Evolutionary conservation across 1,140 invertebrate species (phyloP).

Genomic region (Halyomorpha halys): DNA sequence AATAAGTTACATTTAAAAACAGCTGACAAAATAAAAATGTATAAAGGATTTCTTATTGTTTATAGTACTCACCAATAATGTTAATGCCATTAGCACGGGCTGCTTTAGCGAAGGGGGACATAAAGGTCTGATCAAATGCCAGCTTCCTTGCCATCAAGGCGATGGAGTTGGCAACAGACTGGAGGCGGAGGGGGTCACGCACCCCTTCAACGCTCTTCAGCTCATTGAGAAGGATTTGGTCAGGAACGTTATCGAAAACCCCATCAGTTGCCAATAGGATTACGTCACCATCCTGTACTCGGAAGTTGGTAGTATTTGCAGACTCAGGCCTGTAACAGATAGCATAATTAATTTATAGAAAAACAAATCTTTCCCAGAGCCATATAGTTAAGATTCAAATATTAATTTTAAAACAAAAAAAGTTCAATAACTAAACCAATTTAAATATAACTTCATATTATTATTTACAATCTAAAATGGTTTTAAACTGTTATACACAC

Average conservation of each 20-base stretch:
- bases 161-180: conserved; percentile 85
- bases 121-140: conserved; percentile 85
- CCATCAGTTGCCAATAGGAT: conserved; percentile 94
- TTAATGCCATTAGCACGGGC: conserved; percentile 87
- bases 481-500: too few species aligned
- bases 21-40: too few species aligned
- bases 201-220: conserved; percentile 48
- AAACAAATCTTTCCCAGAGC: background rate
- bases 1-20: too few species aligned
- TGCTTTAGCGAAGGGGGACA: conserved; percentile 90
- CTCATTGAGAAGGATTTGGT: conserved; percentile 73
- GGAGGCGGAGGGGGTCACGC: conserved; percentile 60
- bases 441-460: too few species aligned
- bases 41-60: background rate
- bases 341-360: conserved; percentile 17
- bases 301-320: conserved; percentile 80
- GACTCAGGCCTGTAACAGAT: conserved; percentile 65
- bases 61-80: conserved; percentile 60
- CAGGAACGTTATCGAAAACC: conserved; percentile 94
- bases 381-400: too few species aligned
- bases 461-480: too few species aligned
- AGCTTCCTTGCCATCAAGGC: conserved; percentile 87
- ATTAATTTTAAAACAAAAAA: too few species aligned
- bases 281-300: conserved; percentile 88
- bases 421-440: too few species aligned